Evolutionary conservation across 2,888 invertebrate genomes (phyloP).

Genomic region (Nycteola revayana): DNA sequence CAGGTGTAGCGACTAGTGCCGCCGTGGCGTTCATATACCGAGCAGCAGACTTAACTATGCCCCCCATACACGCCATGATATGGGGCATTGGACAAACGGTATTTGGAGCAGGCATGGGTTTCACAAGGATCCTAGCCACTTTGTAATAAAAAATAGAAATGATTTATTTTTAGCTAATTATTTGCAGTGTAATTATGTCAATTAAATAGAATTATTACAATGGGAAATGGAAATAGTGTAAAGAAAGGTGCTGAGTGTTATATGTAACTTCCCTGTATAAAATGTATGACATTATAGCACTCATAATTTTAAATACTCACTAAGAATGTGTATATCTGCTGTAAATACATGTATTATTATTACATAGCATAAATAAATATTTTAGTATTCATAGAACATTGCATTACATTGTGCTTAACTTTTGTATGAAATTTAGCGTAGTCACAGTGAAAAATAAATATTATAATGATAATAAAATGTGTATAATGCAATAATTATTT

Average conservation of each 20-base stretch:
- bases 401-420: constrained; percentile 26
- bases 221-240: constrained; percentile 29
- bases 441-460: constrained; percentile 7
- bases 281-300: constrained; percentile 28
- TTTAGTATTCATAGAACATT: too few species aligned
- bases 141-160: constrained; percentile 82
- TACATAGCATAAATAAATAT: constrained; percentile 10
- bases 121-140: constrained; percentile 95
- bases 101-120: constrained; percentile 93
- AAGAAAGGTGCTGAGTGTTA: constrained; percentile 45
- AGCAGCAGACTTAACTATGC: constrained; percentile 94
- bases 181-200: constrained; percentile 33
- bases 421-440: constrained; percentile 16
- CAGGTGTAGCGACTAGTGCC: constrained; percentile 94
- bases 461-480: not conserved
- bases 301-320: constrained; percentile 43
- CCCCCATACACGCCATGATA: constrained; percentile 94
- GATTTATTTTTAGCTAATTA: constrained; percentile 21
- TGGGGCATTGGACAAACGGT: constrained; percentile 98
- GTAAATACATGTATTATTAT: constrained; percentile 28
- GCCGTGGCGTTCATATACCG: constrained; percentile 96
- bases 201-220: constrained; percentile 52
- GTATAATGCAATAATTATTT: constrained; percentile 21
- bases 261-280: constrained; percentile 33
- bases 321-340: constrained; percentile 15